Percentiles rank a stretch among this genome's conserved stretches.
Evolutionary conservation across 2,113 vertebrate genomes (phyloP).

Genomic region (Anoplopoma fimbria): DNA sequence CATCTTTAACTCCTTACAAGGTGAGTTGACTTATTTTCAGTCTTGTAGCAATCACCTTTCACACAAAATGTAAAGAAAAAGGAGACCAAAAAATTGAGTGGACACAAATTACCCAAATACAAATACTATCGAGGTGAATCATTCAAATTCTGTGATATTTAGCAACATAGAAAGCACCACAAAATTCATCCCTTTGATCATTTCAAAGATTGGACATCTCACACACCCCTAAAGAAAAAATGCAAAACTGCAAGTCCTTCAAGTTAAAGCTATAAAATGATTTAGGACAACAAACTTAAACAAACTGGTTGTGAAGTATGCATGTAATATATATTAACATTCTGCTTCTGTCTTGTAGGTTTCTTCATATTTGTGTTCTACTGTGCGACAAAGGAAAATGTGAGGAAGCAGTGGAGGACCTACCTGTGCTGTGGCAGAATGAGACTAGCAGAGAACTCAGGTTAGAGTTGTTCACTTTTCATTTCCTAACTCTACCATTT

Average conservation of each 20-base stretch:
- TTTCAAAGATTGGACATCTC: not conserved
- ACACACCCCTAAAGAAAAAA: not conserved
- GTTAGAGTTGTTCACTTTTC: constrained; percentile 64
- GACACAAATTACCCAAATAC: not conserved
- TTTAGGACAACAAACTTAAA: not conserved
- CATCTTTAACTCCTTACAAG: constrained; percentile 96
- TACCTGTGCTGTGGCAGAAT: constrained; percentile 94
- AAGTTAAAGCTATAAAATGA: not conserved
- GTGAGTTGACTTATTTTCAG: constrained; percentile 76
- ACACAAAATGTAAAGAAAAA: not conserved
- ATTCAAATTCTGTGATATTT: not conserved
- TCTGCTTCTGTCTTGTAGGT: constrained; percentile 80
- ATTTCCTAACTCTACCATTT: not conserved
- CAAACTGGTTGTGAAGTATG: not conserved
- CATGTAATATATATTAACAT: not conserved
- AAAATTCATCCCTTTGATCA: not conserved
- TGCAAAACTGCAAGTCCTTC: not conserved
- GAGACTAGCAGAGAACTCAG: constrained; percentile 92
- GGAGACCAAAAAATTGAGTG: not conserved
- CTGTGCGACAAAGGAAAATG: constrained; percentile 93
- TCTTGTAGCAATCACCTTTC: not conserved
- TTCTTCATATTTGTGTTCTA: constrained; percentile 98
- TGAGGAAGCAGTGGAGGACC: constrained; percentile 93
- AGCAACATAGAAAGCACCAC: not conserved
- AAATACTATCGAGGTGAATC: not conserved